These are phyloP conservation scores for Penaeus japonicus DNA, from an alignment of 1,140 invertebrate genomes.

Conservation along the genomic window DNA sequence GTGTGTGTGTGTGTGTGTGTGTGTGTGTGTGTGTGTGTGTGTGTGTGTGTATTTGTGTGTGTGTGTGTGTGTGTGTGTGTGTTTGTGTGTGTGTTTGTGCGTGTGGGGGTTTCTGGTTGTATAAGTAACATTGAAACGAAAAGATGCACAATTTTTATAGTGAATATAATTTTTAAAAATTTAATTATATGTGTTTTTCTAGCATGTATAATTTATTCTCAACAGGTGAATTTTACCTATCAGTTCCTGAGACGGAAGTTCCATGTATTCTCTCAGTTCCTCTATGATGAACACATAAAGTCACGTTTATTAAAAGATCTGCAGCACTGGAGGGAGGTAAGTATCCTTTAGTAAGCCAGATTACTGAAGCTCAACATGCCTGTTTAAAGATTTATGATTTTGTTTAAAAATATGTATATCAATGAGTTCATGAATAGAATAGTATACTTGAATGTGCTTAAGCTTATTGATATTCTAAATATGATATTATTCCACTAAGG, in stretches of 20 bases:
- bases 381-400: not conserved
- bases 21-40: not conserved
- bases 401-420: not conserved
- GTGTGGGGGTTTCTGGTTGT: too few relatives aligned
- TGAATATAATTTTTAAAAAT: too few relatives aligned
- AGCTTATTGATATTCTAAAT: too few relatives aligned
- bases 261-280: slow-evolving; percentile 94
- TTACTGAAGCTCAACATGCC: not conserved
- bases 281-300: slow-evolving; percentile 98
- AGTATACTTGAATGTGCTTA: too few relatives aligned
- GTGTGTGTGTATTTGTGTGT: not conserved
- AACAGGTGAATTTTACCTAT: slow-evolving; percentile 91
- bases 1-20: too few relatives aligned
- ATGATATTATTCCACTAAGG: too few relatives aligned
- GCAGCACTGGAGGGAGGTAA: slow-evolving; percentile 73
- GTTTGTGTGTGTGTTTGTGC: too few relatives aligned
- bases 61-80: too few relatives aligned
- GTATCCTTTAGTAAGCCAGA: not conserved
- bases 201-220: slow-evolving; percentile 40
- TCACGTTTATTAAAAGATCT: slow-evolving; percentile 92
- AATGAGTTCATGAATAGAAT: not conserved
- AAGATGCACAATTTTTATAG: too few relatives aligned
- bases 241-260: slow-evolving; percentile 95
- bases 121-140: too few relatives aligned
- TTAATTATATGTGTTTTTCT: not conserved